Conservation (phyloP, 92 coral and sea anemone genomes). For the Porites lobata region DNA sequence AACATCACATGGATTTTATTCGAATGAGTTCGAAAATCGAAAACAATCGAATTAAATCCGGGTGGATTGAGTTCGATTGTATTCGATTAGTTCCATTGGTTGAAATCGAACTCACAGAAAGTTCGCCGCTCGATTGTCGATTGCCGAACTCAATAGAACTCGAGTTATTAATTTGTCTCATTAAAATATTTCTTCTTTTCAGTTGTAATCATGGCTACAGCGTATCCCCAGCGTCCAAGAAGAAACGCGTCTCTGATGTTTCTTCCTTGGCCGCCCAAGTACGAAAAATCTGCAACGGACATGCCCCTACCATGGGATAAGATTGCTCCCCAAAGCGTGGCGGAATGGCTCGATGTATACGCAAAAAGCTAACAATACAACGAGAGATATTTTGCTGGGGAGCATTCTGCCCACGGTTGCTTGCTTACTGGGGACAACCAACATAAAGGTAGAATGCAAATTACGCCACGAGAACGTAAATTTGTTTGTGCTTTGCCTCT, state of each 20-base stretch:
- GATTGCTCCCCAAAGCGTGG: conserved; percentile 8
- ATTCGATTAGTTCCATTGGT: too few species aligned
- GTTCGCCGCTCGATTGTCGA: too few species aligned
- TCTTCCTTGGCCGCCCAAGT: neutral
- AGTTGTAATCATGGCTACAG: conserved; percentile 5
- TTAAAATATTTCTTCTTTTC: neutral
- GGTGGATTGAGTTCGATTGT: too few species aligned
- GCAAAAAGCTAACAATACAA: conserved; percentile 27
- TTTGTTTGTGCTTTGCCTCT: conserved; percentile 40
- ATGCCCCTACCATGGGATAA: conserved; percentile 33
- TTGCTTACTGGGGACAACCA: conserved; percentile 18
- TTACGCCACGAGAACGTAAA: conserved; percentile 27
- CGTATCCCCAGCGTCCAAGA: neutral
- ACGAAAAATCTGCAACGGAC: neutral
- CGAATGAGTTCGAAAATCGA: too few species aligned
- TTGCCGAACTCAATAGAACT: too few species aligned
- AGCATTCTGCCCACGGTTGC: conserved; percentile 37
- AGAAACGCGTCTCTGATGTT: conserved; percentile 1
- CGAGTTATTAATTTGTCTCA: too few species aligned
- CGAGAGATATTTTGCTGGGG: conserved; percentile 18
- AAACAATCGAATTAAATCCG: too few species aligned
- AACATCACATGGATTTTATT: too few species aligned
- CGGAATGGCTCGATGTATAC: conserved; percentile 38
- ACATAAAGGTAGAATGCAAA: conserved; percentile 55
- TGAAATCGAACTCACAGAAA: too few species aligned